A percentile compares a stretch with the other conserved stretches of the same genome.
These are phyloP conservation scores for Pissodes strobi DNA, from an alignment of 1,140 invertebrate genomes.

Conservation along the genomic window DNA sequence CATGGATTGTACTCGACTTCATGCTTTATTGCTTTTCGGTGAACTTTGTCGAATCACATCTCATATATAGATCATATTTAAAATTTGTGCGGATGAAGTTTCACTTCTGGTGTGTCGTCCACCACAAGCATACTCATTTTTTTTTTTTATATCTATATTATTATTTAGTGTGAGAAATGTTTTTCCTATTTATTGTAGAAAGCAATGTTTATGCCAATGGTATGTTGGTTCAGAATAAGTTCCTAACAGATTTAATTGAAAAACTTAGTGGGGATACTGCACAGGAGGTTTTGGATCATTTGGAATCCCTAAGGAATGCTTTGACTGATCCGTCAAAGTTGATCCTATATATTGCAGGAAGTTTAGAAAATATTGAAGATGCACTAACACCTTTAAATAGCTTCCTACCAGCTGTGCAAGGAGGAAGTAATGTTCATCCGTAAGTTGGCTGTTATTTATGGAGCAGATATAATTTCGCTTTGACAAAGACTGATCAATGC, in stretches of 20 bases:
- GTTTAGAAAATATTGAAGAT: constrained; percentile 66
- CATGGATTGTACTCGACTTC: no score
- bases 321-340: constrained; percentile 66
- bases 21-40: no score
- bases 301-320: constrained; percentile 64
- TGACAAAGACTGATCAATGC: neutral
- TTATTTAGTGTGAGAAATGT: neutral
- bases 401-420: constrained; percentile 53
- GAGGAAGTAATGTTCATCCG: neutral
- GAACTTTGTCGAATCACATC: no score
- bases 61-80: no score
- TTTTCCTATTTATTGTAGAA: constrained; percentile 61
- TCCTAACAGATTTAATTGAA: constrained; percentile 69
- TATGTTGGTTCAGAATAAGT: constrained; percentile 76
- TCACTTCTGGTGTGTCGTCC: no score
- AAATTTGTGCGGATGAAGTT: no score
- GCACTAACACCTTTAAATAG: constrained; percentile 62
- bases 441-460: neutral
- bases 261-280: constrained; percentile 62
- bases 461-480: neutral
- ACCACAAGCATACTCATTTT: neutral
- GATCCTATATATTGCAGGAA: constrained; percentile 72
- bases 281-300: constrained; percentile 63
- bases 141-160: neutral
- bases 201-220: constrained; percentile 73